These are phyloP conservation scores for Vulpes ferrilata DNA, from an alignment of 2,113 vertebrate genomes.

Conservation along the genomic window DNA sequence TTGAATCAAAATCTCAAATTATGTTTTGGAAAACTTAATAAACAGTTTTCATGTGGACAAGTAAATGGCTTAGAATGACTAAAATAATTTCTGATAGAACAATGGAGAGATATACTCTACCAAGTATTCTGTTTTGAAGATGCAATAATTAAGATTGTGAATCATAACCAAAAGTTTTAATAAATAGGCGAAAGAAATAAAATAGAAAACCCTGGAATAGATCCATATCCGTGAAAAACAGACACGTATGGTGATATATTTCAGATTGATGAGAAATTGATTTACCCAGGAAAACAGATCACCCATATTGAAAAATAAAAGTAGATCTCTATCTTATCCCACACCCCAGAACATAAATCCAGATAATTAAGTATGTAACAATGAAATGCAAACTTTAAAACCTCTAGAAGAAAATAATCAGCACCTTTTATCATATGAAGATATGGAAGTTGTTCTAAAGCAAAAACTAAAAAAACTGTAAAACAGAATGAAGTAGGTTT, in stretches of 20 bases:
- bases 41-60: not conserved
- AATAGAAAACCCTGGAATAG: not conserved
- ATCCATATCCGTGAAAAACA: not conserved
- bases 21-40: not conserved
- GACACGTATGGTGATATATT: not conserved
- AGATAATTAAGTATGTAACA: not conserved
- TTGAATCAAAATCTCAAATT: not conserved
- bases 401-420: not conserved
- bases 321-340: not conserved
- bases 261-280: not conserved
- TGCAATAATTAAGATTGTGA: not conserved
- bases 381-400: not conserved
- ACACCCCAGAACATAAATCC: not conserved
- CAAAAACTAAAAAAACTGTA: not conserved
- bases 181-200: not conserved
- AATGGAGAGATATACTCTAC: not conserved
- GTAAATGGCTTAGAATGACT: not conserved
- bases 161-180: not conserved
- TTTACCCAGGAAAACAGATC: not conserved
- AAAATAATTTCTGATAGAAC: not conserved
- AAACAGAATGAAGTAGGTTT: not conserved
- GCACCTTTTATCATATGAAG: not conserved
- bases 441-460: not conserved
- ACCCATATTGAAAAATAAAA: not conserved
- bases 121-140: not conserved